Evolutionary conservation across 2,888 invertebrate species (phyloP).

Genomic region (Lysandra bellargus): DNA sequence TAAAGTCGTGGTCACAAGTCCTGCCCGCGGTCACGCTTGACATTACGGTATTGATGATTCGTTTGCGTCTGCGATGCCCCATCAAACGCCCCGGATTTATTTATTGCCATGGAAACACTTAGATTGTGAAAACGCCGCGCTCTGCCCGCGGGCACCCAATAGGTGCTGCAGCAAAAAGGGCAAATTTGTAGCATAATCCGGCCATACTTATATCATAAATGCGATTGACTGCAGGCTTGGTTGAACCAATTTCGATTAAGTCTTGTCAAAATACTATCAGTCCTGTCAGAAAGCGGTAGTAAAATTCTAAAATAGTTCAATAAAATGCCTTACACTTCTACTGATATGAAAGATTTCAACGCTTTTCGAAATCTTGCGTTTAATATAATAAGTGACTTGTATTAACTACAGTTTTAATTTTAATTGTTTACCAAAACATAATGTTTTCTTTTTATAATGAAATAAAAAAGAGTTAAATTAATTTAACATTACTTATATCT

Average conservation of each 20-base stretch:
- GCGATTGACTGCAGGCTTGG: not conserved
- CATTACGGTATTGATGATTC: conserved; percentile 70
- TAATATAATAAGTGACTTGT: not conserved
- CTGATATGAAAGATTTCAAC: not conserved
- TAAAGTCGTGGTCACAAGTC: conserved; percentile 46
- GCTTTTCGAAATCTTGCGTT: not conserved
- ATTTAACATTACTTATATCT: no score
- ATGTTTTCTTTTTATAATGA: no score
- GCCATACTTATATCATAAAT: not conserved
- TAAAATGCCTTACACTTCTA: not conserved
- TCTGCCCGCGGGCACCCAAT: conserved; percentile 39
- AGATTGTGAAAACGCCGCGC: conserved; percentile 45
- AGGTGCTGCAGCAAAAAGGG: conserved; percentile 31
- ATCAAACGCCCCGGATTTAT: conserved; percentile 51
- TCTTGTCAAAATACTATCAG: not conserved
- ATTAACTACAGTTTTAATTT: no score
- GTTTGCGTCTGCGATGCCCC: conserved; percentile 55
- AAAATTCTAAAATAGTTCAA: no score
- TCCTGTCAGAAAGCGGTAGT: no score
- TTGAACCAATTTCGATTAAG: not conserved
- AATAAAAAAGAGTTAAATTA: no score
- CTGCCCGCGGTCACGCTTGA: conserved; percentile 64
- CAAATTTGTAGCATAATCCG: not conserved
- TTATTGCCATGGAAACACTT: conserved; percentile 48
- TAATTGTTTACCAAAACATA: no score